These are phyloP conservation scores for Agelas oroides DNA, from an alignment of 37 sponge, comb jelly and placozoan genomes.

Conservation along the genomic window DNA sequence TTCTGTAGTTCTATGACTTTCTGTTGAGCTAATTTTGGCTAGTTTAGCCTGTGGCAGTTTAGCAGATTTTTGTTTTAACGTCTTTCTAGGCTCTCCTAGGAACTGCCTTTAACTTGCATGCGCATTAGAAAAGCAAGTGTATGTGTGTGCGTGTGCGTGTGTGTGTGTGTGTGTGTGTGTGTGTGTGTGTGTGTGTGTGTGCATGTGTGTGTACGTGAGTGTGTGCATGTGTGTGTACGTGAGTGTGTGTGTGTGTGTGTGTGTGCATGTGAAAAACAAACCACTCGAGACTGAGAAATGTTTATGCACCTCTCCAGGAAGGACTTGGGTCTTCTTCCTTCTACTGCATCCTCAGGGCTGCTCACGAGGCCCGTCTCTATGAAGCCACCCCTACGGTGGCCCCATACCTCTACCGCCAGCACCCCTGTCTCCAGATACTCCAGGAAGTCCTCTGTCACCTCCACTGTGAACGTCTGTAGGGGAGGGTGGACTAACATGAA, in stretches of 20 bases:
- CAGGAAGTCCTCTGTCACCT: conserved; percentile 92
- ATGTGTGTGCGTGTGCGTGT: too few relatives aligned
- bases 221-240: background rate
- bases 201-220: background rate
- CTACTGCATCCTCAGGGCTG: conserved; percentile 24
- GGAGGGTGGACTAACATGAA: too few relatives aligned
- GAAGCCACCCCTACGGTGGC: conserved; percentile 89
- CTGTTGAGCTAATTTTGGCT: too few relatives aligned
- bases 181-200: background rate
- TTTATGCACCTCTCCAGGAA: conserved; percentile 75
- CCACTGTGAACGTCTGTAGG: conserved; percentile 69
- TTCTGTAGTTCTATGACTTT: too few relatives aligned
- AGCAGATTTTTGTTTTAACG: too few relatives aligned
- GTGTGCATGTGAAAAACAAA: too few relatives aligned
- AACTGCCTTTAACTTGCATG: too few relatives aligned
- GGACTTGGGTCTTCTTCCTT: conserved; percentile 68
- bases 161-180: background rate
- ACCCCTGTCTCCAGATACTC: conserved; percentile 84
- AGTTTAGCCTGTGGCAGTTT: too few relatives aligned
- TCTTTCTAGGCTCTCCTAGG: too few relatives aligned
- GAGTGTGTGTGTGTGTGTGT: background rate
- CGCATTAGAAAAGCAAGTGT: too few relatives aligned
- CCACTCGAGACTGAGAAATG: too few relatives aligned
- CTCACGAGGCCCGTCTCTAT: conserved; percentile 3
- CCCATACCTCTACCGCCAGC: conserved; percentile 94